Evolutionary conservation across 23 tunicate species (phyloP), one percentile per base, ranked within the genome.

Genomic region (Aplidium turbinatum): DNA sequence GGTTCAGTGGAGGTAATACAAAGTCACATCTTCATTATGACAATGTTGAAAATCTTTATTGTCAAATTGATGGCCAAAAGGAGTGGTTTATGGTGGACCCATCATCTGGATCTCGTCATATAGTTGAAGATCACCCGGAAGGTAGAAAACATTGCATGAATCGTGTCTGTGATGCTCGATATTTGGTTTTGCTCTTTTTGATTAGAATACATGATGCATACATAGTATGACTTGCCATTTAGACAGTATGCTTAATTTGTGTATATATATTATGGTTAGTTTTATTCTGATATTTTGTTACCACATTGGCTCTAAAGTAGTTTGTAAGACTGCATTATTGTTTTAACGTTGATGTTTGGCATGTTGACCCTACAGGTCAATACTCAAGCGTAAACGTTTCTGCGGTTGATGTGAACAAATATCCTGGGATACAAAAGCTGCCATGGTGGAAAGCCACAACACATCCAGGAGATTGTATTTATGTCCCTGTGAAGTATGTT

Each of bases 1-100:
- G 78, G 78, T 72, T 72, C 28, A 72, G 78, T 52, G 33, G 63
- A 3, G 78, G 78, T 28, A 63, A 46, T 1, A 72, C 63, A 5
- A 72, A 31, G 1, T 72, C 78, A 1, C 42, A 28, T 27, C 24
- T 72, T 5, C 78, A 72, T 35, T 72, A 24, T 52, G 78, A 72
- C 63, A 72, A 32, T 25, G 78, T 72, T 52, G 78, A 72, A 51
- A 72, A 72, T 33, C 47, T 72, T 32, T 72, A 72, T 25, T 72
- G 78, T 29, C 78, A 72, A 27, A 2, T 72, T 2, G 42, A 31
- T 31, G 78, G 78, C 3, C 4, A 31, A 1, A 72, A 72, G 33
- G n/a, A 50, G 22, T 72, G 78, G 78, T 42, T 72, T 51, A 42
- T 72, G 61, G 78, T 72, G 20, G 78, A 72, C 27, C 78, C 78